These are phyloP conservation scores for Rattus rattus DNA, from an alignment of 2,113 vertebrate genomes.

Conservation along the genomic window DNA sequence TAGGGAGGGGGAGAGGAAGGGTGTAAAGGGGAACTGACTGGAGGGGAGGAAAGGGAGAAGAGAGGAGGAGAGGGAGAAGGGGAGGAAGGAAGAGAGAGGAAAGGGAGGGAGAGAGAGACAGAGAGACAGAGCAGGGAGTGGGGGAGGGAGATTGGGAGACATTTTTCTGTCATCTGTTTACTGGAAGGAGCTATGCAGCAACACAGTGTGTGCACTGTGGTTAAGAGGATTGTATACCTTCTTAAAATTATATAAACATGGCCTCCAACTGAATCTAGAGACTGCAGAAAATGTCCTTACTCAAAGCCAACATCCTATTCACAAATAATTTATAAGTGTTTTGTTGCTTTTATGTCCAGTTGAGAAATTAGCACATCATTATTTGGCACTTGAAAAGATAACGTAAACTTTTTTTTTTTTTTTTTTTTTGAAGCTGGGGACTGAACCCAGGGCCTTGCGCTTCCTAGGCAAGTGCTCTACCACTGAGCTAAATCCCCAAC, in stretches of 20 bases:
- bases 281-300: neutral
- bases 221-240: neutral
- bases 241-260: neutral
- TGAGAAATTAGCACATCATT: slow-evolving; percentile 2
- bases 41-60: rapidly evolving
- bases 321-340: neutral
- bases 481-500: too few species aligned
- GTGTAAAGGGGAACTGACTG: rapidly evolving
- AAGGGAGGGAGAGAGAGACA: too few species aligned
- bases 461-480: too few species aligned
- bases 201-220: neutral
- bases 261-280: neutral
- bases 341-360: neutral
- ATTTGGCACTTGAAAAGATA: neutral
- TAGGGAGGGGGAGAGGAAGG: too few species aligned
- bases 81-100: too few species aligned
- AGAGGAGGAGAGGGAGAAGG: rapidly evolving
- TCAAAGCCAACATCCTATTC: neutral
- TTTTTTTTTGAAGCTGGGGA: too few species aligned
- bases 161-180: neutral
- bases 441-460: too few species aligned
- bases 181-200: neutral
- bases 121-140: rapidly evolving
- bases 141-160: neutral
- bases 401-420: neutral